phyloP scores from a whole-genome alignment of 1,140 invertebrate species.

The Lithobius niger region DNA sequence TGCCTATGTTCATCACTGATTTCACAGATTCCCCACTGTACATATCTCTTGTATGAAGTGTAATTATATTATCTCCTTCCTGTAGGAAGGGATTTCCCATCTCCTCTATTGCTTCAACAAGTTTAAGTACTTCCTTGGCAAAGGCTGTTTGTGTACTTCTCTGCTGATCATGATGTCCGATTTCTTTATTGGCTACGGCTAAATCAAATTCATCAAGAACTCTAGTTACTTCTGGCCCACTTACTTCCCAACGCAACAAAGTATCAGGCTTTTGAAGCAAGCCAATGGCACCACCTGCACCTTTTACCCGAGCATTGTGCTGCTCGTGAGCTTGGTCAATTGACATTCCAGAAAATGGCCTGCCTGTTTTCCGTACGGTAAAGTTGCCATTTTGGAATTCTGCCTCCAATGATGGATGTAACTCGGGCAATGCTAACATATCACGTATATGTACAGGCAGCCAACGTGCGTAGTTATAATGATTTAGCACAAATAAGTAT shows the following conservation, averaged over 20 bases:
- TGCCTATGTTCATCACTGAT: not conserved
- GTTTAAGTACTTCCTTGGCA: not conserved
- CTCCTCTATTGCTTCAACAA: not conserved
- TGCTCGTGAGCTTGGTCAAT: constrained; percentile 24
- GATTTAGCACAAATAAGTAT: constrained; percentile 10
- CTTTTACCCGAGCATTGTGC: constrained; percentile 19
- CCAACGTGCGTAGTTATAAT: constrained; percentile 17
- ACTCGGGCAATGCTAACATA: constrained; percentile 9
- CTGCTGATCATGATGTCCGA: not conserved
- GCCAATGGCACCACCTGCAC: constrained; percentile 20
- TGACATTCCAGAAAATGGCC: constrained; percentile 15
- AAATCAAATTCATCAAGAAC: constrained; percentile 9
- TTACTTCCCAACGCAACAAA: constrained; percentile 17
- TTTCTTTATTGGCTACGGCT: not conserved
- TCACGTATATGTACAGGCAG: constrained; percentile 17
- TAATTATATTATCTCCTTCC: not conserved
- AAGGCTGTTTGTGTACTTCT: not conserved
- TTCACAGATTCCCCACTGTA: not conserved
- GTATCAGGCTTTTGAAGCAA: constrained; percentile 8
- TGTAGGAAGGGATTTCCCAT: not conserved
- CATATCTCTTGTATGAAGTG: not conserved
- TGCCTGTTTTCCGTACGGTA: constrained; percentile 13
- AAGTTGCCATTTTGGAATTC: no score
- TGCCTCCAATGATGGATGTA: not conserved
- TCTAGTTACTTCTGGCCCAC: constrained; percentile 16